phyloP scores from a whole-genome alignment of 2,797 vertebrate genomes.

The Crenichthys baileyi region DNA sequence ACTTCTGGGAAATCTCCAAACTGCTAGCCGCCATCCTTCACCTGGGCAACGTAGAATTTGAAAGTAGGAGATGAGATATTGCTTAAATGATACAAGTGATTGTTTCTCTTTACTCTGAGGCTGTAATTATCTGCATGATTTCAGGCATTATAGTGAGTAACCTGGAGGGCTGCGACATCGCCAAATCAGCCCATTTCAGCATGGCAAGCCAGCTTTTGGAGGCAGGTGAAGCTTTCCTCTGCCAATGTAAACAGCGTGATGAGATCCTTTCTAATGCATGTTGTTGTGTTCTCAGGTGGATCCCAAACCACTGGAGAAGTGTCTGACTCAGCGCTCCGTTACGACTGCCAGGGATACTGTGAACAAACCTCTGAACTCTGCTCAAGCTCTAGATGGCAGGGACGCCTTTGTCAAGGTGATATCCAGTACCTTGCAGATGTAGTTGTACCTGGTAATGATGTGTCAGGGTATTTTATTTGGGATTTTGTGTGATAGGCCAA shows the following conservation, averaged over 20 bases:
- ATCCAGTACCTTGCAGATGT: not conserved
- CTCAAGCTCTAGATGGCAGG: conserved; percentile 88
- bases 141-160: conserved; percentile 87
- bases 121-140: conserved; percentile 46
- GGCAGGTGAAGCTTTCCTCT: conserved; percentile 72
- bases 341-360: conserved; percentile 88
- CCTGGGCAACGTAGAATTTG: conserved; percentile 90
- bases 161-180: conserved; percentile 87
- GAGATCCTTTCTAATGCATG: not conserved
- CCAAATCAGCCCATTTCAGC: conserved; percentile 82
- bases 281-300: conserved; percentile 82
- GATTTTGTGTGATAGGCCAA: not conserved
- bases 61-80: conserved; percentile 74
- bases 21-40: conserved; percentile 93
- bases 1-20: conserved; percentile 92
- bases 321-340: conserved; percentile 88
- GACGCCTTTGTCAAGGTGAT: conserved; percentile 95
- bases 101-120: not conserved
- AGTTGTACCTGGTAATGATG: not conserved
- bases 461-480: not conserved
- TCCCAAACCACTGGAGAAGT: conserved; percentile 78
- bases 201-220: conserved; percentile 86
- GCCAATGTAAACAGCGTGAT: not conserved
- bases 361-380: conserved; percentile 83
- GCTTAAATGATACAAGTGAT: not conserved